Conservation (phyloP, 2,113 vertebrate species). For the Cyanoderma ruficeps region DNA sequence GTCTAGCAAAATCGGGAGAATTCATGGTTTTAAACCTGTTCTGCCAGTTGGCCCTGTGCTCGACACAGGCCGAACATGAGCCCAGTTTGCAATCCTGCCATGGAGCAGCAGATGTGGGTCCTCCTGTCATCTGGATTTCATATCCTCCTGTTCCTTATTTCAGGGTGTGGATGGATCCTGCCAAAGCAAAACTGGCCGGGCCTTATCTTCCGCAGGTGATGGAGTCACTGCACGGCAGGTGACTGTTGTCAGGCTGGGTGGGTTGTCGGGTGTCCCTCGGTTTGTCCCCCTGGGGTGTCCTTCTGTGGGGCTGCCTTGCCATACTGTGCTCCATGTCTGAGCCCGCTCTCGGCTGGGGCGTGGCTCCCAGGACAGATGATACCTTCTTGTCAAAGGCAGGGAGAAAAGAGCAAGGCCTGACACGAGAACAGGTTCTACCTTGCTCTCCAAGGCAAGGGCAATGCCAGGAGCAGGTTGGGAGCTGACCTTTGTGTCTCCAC, state of each 20-base stretch:
- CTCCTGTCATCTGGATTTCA: conserved; percentile 37
- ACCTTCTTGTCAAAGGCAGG: background rate
- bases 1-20: background rate
- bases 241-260: background rate
- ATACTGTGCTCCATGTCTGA: background rate
- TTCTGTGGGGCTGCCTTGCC: background rate
- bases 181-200: background rate
- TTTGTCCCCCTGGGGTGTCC: background rate
- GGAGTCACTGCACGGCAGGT: background rate
- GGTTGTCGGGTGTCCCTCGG: background rate
- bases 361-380: background rate
- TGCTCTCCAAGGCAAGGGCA: conserved; percentile 4
- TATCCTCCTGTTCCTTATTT: background rate
- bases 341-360: background rate
- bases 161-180: conserved; percentile 21
- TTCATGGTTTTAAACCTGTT: background rate
- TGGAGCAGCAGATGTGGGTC: background rate
- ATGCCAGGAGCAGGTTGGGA: background rate
- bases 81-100: background rate
- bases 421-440: background rate
- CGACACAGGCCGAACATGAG: background rate
- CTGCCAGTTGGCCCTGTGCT: background rate
- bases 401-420: background rate
- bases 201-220: conserved; percentile 10
- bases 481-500: conserved; percentile 40